Evolutionary conservation across 2,797 vertebrate species (phyloP), one percentile per base, ranked within the genome.

Genomic region (Halcyon smyrnensis): DNA sequence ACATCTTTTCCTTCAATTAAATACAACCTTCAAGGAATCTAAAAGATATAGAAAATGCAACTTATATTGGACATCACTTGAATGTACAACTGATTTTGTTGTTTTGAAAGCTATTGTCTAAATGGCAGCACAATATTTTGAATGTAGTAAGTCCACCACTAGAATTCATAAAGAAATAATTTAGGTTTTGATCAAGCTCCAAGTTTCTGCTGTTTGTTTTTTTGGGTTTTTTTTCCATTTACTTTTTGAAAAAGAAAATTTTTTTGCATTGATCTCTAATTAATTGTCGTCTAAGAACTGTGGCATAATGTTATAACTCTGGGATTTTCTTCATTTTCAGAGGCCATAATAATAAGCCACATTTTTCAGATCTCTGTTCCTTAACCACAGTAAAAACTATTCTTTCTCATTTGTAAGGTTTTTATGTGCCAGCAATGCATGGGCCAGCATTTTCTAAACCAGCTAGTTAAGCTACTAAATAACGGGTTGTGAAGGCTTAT

Each of bases 1-100:
- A 92, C 78, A 88, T 85, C 6, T 94, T 97, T 97, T 94, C 89
- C 88, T 96, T 95, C 88, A 95, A 65, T 95, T 91, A 97, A 97
- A 96, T 90, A 85, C 46, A 97, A 87, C 30, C 65, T 89, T 75
- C 75, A 87, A 84, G 80, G 87, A 95, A 86, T 95, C 91, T 57
- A 37, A 89, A 95, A 96, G 79, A 53, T 46, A 71, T 4, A 68
- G 60, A 91, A 95, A 91, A 94, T 70, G 30, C 11, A 13, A 54
- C 62, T 95, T 81, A 84, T 24, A 70, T 68, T 25, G 62, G 84
- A 48, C 79, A 87, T 46, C 78, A 60, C 74, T 90, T 83, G 64
- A 91, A 84, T 6, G n/a, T 86, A 32, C 30, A 81, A 95, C 10
- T 48, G 30, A 57, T 84, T 94, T 85, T 80, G 75, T 65, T 41